phyloP scores from a whole-genome alignment of 1,140 invertebrate genomes.

The Artemia franciscana region DNA sequence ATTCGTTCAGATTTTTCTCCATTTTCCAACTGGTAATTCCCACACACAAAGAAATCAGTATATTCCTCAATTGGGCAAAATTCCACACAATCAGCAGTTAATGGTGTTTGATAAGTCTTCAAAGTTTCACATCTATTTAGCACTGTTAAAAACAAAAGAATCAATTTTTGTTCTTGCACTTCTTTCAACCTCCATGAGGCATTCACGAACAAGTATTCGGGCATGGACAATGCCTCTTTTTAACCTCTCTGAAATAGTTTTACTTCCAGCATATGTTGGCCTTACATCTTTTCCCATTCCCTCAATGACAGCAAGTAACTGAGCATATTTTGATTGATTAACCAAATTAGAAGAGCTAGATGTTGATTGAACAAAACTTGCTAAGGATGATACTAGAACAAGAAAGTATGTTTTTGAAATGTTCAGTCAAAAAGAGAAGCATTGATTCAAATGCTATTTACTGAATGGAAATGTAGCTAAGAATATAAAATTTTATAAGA shows the following conservation, averaged over 20 bases:
- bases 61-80: conserved; percentile 20
- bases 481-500: too few species aligned
- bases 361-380: background rate
- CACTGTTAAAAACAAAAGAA: too few species aligned
- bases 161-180: conserved; percentile 32
- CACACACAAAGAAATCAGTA: conserved; percentile 20
- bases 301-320: conserved; percentile 78
- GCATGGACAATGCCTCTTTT: conserved; percentile 88
- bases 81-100: conserved; percentile 21
- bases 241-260: conserved; percentile 70
- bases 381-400: background rate
- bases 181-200: conserved; percentile 81
- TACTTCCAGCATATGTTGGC: conserved; percentile 88
- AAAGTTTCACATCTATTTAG: too few species aligned
- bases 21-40: conserved; percentile 21
- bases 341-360: background rate
- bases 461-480: too few species aligned
- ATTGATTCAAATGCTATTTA: too few species aligned
- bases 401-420: too few species aligned
- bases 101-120: conserved; percentile 1
- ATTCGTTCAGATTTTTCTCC: conserved; percentile 1
- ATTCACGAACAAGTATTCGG: conserved; percentile 77
- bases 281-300: conserved; percentile 90
- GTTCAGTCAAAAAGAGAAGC: too few species aligned
- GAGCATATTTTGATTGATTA: conserved; percentile 55